Conservation (phyloP, 2,888 invertebrate species). For the Dryobota labecula region DNA sequence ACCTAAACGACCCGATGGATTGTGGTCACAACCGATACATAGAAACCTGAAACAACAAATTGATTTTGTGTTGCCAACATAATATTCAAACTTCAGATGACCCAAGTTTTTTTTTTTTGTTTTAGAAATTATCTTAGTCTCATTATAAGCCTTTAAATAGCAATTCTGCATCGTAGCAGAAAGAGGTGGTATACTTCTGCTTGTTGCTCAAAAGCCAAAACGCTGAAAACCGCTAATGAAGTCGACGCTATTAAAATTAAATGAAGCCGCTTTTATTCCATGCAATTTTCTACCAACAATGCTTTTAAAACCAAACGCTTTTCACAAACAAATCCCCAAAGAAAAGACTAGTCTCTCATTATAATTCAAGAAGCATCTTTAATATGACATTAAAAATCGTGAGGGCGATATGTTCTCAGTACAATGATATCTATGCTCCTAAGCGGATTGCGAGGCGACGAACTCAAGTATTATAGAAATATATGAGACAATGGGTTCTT, state of each 20-base stretch:
- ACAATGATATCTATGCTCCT: slow-evolving; percentile 48
- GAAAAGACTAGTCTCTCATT: slow-evolving; percentile 50
- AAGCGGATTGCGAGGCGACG: slow-evolving; percentile 60
- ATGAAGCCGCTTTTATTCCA: background rate
- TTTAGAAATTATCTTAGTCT: background rate
- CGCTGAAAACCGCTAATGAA: background rate
- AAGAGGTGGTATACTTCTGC: background rate
- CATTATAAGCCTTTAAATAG: background rate
- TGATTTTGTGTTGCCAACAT: background rate
- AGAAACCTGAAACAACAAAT: background rate
- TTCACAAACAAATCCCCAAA: slow-evolving; percentile 12
- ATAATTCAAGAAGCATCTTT: slow-evolving; percentile 59
- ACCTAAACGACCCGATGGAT: background rate
- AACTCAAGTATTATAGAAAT: slow-evolving; percentile 36
- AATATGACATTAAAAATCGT: slow-evolving; percentile 57
- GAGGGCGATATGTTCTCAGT: slow-evolving; percentile 38
- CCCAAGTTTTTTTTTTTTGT: background rate
- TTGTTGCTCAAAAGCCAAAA: background rate
- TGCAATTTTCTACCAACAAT: background rate
- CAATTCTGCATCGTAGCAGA: background rate
- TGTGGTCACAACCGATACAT: background rate
- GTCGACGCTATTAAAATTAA: background rate
- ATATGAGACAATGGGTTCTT: slow-evolving; percentile 13
- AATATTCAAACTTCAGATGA: background rate
- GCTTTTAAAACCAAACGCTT: background rate